Conservation (phyloP, 2,797 vertebrate genomes). For the Galagoides demidoff region DNA sequence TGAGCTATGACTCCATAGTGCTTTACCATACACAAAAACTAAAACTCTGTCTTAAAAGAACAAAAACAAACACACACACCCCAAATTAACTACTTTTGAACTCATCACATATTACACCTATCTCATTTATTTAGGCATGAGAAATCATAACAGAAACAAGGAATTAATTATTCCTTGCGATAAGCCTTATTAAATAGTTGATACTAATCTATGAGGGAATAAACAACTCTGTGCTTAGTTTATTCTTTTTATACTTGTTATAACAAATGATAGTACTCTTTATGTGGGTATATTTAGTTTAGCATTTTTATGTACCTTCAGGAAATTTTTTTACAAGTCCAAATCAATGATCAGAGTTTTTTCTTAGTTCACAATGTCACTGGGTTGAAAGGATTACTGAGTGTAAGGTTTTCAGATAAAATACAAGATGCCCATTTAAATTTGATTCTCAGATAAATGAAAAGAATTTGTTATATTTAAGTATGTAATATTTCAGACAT, state of each 20-base stretch:
- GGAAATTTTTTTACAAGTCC: background rate
- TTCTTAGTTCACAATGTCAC: background rate
- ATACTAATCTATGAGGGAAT: background rate
- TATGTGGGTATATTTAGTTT: background rate
- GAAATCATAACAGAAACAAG: background rate
- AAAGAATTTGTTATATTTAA: background rate
- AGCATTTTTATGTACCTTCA: background rate
- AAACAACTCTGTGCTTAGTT: background rate
- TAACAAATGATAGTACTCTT: background rate
- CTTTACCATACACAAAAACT: too few relatives aligned
- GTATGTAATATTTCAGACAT: background rate
- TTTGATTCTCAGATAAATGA: constrained; percentile 1
- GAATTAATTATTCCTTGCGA: background rate
- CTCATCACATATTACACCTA: background rate
- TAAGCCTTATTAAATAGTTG: background rate
- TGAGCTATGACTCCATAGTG: too few relatives aligned
- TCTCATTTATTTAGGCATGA: background rate
- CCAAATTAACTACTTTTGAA: background rate
- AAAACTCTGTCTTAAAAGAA: too few relatives aligned
- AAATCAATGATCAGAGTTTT: background rate
- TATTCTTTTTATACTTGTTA: background rate
- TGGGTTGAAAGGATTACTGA: background rate
- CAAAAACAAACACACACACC: too few relatives aligned
- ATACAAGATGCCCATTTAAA: background rate
- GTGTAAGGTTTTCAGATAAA: background rate